Evolutionary conservation across 2,113 vertebrate species (phyloP).

Genomic region (Rallus limicola): DNA sequence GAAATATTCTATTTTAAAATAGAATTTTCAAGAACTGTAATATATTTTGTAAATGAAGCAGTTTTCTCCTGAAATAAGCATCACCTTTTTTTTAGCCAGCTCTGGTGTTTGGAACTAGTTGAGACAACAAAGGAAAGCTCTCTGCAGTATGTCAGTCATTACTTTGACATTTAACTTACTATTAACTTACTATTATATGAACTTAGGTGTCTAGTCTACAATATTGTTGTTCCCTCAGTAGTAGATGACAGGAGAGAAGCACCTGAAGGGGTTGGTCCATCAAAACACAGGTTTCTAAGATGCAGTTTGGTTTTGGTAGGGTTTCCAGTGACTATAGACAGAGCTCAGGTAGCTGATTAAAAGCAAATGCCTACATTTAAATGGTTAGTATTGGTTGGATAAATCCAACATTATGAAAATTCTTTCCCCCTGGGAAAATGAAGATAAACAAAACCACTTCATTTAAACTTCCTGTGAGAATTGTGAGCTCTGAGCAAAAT

Average conservation of each 20-base stretch:
- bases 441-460: not conserved
- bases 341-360: not conserved
- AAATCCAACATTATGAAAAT: not conserved
- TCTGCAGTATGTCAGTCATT: not conserved
- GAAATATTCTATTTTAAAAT: not conserved
- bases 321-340: not conserved
- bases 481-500: not conserved
- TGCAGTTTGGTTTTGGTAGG: not conserved
- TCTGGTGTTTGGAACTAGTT: not conserved
- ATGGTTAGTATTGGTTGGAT: not conserved
- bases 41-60: not conserved
- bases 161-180: not conserved
- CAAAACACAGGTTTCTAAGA: not conserved
- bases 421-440: not conserved
- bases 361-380: not conserved
- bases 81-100: rapidly evolving
- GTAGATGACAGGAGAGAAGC: not conserved
- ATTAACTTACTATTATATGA: not conserved
- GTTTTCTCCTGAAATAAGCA: not conserved
- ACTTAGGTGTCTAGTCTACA: not conserved
- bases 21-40: not conserved
- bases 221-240: not conserved
- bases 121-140: not conserved
- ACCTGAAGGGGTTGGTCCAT: not conserved
- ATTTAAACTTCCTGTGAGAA: not conserved